Conservation (phyloP, 2,888 invertebrate species). For the Trisateles emortualis region DNA sequence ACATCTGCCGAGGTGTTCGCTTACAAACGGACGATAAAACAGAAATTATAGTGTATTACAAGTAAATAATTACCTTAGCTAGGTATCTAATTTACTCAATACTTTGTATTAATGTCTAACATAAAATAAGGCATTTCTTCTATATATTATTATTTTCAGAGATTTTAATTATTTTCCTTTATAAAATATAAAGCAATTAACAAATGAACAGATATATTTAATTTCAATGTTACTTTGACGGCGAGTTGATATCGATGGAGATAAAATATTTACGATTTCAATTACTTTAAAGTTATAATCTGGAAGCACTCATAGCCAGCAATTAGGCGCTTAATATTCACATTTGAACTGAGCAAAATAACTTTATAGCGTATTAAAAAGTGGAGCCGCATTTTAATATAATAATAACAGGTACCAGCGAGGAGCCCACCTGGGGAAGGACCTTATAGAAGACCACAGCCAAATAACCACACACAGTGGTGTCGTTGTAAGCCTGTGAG, state of each 20-base stretch:
- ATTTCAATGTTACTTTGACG: slow-evolving; percentile 63
- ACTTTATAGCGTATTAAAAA: slow-evolving; percentile 32
- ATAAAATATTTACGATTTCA: slow-evolving; percentile 64
- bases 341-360: slow-evolving; percentile 36
- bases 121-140: too few species aligned
- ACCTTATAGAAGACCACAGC: too few species aligned
- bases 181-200: slow-evolving; percentile 2
- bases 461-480: too few species aligned
- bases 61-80: too few species aligned
- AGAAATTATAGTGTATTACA: too few species aligned
- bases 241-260: slow-evolving; percentile 47
- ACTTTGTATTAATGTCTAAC: too few species aligned
- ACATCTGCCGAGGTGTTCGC: slow-evolving; percentile 54
- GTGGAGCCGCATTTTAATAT: slow-evolving; percentile 6
- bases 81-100: too few species aligned
- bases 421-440: too few species aligned
- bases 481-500: too few species aligned
- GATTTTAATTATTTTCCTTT: background rate
- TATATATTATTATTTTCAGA: background rate
- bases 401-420: background rate
- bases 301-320: slow-evolving; percentile 31
- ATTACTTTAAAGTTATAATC: slow-evolving; percentile 52
- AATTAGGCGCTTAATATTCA: slow-evolving; percentile 33
- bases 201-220: slow-evolving; percentile 28
- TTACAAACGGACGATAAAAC: background rate